phyloP scores from a whole-genome alignment of 2,797 vertebrate genomes.

The Triplophysa yarkandensis region DNA sequence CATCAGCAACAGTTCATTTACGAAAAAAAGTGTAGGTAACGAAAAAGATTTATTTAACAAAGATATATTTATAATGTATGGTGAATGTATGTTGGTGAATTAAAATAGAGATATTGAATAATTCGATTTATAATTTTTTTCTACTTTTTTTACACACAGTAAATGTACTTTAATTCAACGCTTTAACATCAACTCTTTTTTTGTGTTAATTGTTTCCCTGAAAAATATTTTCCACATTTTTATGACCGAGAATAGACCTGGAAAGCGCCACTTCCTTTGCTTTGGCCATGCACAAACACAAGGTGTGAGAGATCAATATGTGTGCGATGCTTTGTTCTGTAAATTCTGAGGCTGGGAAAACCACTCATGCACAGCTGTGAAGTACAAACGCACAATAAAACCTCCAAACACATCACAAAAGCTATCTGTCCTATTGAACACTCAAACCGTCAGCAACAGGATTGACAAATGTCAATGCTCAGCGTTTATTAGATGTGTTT shows the following conservation, averaged over 20 bases:
- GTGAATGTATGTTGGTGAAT: too few relatives aligned
- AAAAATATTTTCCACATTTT: too few relatives aligned
- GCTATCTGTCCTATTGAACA: not conserved
- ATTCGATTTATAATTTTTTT: too few relatives aligned
- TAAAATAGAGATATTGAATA: too few relatives aligned
- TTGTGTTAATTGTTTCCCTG: too few relatives aligned
- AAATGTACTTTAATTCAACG: too few relatives aligned
- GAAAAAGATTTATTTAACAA: too few relatives aligned
- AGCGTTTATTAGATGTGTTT: not conserved
- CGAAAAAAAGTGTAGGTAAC: too few relatives aligned
- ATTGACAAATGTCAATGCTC: not conserved
- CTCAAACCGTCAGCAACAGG: not conserved
- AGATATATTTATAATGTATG: too few relatives aligned
- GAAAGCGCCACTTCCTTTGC: conserved; percentile 14
- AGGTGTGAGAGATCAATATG: conserved; percentile 34
- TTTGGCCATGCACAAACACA: conserved; percentile 24
- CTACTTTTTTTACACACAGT: too few relatives aligned
- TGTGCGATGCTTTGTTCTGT: conserved; percentile 65
- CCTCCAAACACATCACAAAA: not conserved
- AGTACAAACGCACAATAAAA: conserved; percentile 55
- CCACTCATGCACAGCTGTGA: conserved; percentile 79
- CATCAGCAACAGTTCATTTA: too few relatives aligned
- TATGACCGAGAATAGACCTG: not conserved
- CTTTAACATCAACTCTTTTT: too few relatives aligned
- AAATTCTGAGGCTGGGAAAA: conserved; percentile 67